These are phyloP conservation scores for Endomychus coccineus DNA, from an alignment of 2,888 invertebrate genomes.

Conservation along the genomic window DNA sequence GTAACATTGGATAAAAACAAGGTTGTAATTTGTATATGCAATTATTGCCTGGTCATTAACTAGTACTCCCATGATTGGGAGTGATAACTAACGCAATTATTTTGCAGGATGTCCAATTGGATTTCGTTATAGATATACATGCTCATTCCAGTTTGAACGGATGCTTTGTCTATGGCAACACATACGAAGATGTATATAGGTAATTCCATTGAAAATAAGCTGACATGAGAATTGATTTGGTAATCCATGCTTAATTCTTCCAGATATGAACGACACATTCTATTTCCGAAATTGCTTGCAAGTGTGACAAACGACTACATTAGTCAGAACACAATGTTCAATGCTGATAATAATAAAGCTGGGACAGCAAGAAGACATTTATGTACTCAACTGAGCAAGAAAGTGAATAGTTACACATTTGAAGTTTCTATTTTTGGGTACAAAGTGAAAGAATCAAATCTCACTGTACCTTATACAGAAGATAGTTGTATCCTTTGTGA, in stretches of 20 bases:
- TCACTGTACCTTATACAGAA: slow-evolving; percentile 81
- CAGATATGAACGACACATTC: slow-evolving; percentile 89
- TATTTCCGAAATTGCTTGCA: slow-evolving; percentile 87
- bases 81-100: slow-evolving; percentile 3
- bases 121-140: slow-evolving; percentile 92
- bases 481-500: slow-evolving; percentile 91
- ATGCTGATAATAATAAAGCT: slow-evolving; percentile 76
- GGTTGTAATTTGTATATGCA: no score
- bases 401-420: slow-evolving; percentile 81
- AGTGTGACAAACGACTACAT: slow-evolving; percentile 86
- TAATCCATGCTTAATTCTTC: slow-evolving; percentile 32
- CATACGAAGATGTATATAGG: slow-evolving; percentile 87
- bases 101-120: slow-evolving; percentile 58
- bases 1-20: slow-evolving; percentile 71
- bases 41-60: no score
- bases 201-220: slow-evolving; percentile 32
- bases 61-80: no score
- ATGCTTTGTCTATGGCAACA: slow-evolving; percentile 91
- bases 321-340: slow-evolving; percentile 80
- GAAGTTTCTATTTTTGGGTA: slow-evolving; percentile 91
- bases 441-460: slow-evolving; percentile 59
- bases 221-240: not conserved
- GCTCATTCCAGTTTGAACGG: slow-evolving; percentile 89
- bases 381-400: slow-evolving; percentile 65
- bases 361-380: slow-evolving; percentile 83